A percentile compares a stretch with the other conserved stretches of the same genome.
phyloP scores from a whole-genome alignment of 2,113 vertebrate genomes.

The Cromileptes altivelis region DNA sequence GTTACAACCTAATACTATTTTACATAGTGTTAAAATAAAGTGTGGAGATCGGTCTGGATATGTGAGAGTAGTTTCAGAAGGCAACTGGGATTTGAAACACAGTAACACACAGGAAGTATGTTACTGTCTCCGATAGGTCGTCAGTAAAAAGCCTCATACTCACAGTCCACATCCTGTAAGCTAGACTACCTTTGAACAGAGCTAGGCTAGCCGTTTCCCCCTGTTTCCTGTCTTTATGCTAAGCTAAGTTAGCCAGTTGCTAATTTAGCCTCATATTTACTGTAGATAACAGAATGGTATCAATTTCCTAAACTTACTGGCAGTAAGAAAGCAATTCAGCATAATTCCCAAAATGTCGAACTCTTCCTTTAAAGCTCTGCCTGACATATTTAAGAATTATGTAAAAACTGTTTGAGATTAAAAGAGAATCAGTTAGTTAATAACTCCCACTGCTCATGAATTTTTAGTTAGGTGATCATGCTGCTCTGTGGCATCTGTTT shows the following conservation, averaged over 20 bases:
- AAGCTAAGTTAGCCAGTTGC: background rate
- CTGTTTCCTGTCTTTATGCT: background rate
- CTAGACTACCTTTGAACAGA: no score
- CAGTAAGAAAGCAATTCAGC: background rate
- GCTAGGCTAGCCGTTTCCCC: background rate
- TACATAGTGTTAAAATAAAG: no score
- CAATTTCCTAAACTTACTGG: background rate
- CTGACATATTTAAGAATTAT: background rate
- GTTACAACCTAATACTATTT: no score
- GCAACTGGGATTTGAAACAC: no score
- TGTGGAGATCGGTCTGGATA: no score
- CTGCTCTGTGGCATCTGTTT: slow-evolving; percentile 71
- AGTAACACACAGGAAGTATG: no score
- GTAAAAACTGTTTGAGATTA: background rate
- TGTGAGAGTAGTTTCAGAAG: no score
- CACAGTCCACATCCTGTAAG: no score
- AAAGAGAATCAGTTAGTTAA: slow-evolving; percentile 36
- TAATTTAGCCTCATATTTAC: background rate
- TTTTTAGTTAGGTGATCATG: slow-evolving; percentile 46
- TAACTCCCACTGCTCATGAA: slow-evolving; percentile 43
- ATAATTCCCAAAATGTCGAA: background rate
- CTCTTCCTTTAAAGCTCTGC: background rate
- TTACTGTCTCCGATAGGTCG: no score
- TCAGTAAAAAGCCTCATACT: no score
- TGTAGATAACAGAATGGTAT: background rate